Evolutionary conservation across 2,797 vertebrate genomes (phyloP).

Genomic region (Bufotes viridis): DNA sequence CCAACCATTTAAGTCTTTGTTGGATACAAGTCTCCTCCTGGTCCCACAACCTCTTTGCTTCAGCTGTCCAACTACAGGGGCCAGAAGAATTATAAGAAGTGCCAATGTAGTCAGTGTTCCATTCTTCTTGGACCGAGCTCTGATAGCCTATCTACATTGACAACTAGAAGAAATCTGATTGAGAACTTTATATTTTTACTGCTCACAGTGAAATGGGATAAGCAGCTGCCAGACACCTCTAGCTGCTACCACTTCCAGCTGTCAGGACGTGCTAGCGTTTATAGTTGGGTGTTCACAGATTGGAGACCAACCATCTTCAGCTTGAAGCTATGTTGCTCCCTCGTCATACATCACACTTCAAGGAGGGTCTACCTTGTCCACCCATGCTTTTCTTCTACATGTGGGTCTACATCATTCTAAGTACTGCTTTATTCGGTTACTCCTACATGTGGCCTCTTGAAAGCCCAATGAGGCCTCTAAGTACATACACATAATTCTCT

Average conservation of each 20-base stretch:
- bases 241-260: not conserved
- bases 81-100: not conserved
- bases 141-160: not conserved
- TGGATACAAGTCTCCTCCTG: not conserved
- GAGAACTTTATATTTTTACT: not conserved
- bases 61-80: not conserved
- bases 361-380: not conserved
- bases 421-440: slow-evolving; percentile 26
- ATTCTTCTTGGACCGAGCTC: not conserved
- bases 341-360: not conserved
- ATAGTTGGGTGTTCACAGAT: not conserved
- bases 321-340: not conserved
- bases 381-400: not conserved
- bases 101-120: not conserved
- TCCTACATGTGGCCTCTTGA: slow-evolving; percentile 27
- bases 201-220: not conserved
- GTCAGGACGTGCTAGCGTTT: not conserved
- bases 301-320: not conserved
- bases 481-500: slow-evolving; percentile 1
- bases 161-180: not conserved
- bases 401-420: not conserved
- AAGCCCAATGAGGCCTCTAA: slow-evolving; percentile 15
- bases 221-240: not conserved
- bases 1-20: too few relatives aligned
- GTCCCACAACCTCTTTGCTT: not conserved